Evolutionary conservation across 2,113 vertebrate genomes (phyloP), one percentile per base, ranked within the genome.

Genomic region (Nematolebias whitei): DNA sequence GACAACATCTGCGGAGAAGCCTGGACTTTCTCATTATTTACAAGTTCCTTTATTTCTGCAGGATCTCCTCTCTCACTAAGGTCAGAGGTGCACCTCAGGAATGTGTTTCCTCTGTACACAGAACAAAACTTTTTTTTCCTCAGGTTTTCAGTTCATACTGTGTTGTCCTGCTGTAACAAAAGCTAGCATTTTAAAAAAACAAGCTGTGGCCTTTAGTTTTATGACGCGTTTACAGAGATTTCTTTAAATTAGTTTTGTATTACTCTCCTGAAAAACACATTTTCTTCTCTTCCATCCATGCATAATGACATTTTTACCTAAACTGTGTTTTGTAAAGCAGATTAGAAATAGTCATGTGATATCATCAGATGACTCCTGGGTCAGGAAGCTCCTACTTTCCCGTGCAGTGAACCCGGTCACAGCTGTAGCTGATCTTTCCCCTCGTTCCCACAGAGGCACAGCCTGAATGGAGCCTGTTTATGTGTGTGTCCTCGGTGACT

Each of bases 1-100:
- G 55, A 19, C n/a, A 70, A 69, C 57, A 53, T 72, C 70, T 56
- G 32, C 52, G 40, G 43, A 68, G 51, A 68, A 23, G 81, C 45
- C 79, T 74, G 76, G 67, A 50, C 55, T 70, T 76, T 79, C 47
- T 82, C 39, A 54, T 51, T 78, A 63, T 85, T 88, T 87, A 82
- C 88, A 89, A 88, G 71, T 87, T 71, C 68, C 70, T 84, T 80
- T 83, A 87, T 83, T 87, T 87, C 80, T 81, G 73, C 69, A 77
- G 78, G 67, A 85, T 87, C 67, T 69, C 58, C 74, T 63, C 63
- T 86, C 78, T 75, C 55, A 84, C 55, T 67, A 63, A 74, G 84
- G 85, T 88, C 88, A 90, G 68, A 79, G 78, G 84, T 86, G 64
- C 22, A 63, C 55, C 60, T n/a, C 38, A 85, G 78, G 87, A 89